Percentiles rank a stretch among this genome's conserved stretches.
phyloP scores from a whole-genome alignment of 2,113 vertebrate species.

The Odontophorus gujanensis region DNA sequence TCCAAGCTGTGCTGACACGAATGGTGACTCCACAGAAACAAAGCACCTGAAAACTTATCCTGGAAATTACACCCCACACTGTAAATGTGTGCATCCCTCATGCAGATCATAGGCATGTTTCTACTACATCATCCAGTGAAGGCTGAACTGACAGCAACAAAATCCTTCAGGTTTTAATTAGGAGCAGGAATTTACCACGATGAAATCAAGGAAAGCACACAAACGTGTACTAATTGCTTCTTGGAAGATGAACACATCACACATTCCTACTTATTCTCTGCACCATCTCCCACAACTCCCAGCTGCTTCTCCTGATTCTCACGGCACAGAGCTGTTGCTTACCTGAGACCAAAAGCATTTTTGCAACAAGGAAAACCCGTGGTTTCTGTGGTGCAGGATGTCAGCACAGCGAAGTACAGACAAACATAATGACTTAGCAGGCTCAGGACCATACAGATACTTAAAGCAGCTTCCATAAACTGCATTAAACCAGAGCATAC shows the following conservation, averaged over 20 bases:
- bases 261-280: background rate
- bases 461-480: background rate
- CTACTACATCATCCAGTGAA: accelerated
- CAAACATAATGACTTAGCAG: accelerated
- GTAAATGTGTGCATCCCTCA: accelerated
- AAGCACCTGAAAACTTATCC: background rate
- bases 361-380: background rate
- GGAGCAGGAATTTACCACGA: background rate
- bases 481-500: background rate
- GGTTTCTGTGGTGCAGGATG: background rate
- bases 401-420: accelerated
- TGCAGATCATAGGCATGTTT: background rate
- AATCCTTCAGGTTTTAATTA: background rate
- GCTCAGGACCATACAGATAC: background rate
- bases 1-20: background rate
- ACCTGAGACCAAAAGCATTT: background rate
- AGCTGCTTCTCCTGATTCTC: background rate
- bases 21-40: accelerated
- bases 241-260: background rate
- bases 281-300: background rate
- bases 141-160: background rate
- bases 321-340: background rate
- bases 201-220: accelerated
- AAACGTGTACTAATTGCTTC: background rate
- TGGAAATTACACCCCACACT: accelerated